Percentiles rank a stretch among this genome's conserved stretches.
Evolutionary conservation across 2,888 invertebrate genomes (phyloP).

Genomic region (Noctua pronuba): DNA sequence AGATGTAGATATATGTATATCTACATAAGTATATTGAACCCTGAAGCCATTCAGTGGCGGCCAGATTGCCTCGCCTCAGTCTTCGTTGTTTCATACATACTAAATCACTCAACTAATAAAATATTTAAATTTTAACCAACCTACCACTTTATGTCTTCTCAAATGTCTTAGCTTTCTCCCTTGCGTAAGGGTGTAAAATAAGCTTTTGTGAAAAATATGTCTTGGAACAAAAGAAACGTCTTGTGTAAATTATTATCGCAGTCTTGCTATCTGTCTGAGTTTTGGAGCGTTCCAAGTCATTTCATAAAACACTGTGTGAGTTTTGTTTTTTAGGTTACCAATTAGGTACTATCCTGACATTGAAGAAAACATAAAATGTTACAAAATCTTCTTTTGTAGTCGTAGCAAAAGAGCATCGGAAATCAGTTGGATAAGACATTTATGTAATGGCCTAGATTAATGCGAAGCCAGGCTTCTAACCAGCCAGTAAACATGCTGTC

Average conservation of each 20-base stretch:
- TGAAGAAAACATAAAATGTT: background rate
- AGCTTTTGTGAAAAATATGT: slow-evolving; percentile 9
- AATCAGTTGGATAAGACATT: background rate
- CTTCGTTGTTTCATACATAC: slow-evolving; percentile 65
- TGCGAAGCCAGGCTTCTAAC: slow-evolving; percentile 8
- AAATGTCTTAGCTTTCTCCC: slow-evolving; percentile 24
- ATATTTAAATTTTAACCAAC: slow-evolving; percentile 63
- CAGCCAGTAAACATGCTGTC: slow-evolving; percentile 25
- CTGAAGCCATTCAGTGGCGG: slow-evolving; percentile 64
- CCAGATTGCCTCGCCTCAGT: slow-evolving; percentile 59
- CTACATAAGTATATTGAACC: slow-evolving; percentile 52
- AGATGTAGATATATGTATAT: slow-evolving; percentile 5
- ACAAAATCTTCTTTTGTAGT: background rate
- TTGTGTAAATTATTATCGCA: background rate
- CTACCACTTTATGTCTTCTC: slow-evolving; percentile 38
- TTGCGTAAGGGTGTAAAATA: slow-evolving; percentile 29
- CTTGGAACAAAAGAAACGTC: slow-evolving; percentile 3
- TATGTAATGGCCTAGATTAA: slow-evolving; percentile 18
- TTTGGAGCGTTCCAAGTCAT: background rate
- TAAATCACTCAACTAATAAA: slow-evolving; percentile 59
- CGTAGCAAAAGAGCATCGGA: background rate
- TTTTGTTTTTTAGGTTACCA: slow-evolving; percentile 9
- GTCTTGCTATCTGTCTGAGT: background rate
- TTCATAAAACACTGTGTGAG: background rate
- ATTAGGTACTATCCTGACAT: background rate